These are phyloP conservation scores for Takifugu ocellatus DNA, from an alignment of 2,797 vertebrate genomes.

Conservation along the genomic window DNA sequence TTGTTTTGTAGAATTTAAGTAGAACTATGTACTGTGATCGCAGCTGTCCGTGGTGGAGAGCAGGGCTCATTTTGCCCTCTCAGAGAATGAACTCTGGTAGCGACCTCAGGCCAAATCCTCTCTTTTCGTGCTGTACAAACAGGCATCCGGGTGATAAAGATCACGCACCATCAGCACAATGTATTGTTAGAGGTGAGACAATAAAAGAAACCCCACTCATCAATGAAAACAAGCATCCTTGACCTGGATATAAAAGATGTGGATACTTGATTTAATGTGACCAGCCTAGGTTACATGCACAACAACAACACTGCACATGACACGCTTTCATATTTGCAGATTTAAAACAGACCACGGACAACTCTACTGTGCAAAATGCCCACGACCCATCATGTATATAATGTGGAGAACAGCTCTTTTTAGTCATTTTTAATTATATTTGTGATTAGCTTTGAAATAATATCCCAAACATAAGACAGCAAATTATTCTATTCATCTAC, in stretches of 20 bases:
- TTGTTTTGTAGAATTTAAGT: conserved; percentile 49
- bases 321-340: conserved; percentile 45
- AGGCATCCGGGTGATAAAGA: conserved; percentile 72
- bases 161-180: conserved; percentile 75
- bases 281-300: conserved; percentile 9
- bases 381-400: conserved; percentile 57
- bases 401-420: conserved; percentile 44
- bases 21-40: conserved; percentile 51
- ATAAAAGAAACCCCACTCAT: conserved; percentile 71
- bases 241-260: conserved; percentile 35
- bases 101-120: conserved; percentile 76
- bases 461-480: conserved; percentile 13
- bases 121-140: conserved; percentile 73
- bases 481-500: conserved; percentile 11
- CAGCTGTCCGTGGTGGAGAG: conserved; percentile 49
- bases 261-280: conserved; percentile 46
- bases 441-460: conserved; percentile 25
- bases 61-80: conserved; percentile 59
- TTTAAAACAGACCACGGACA: conserved; percentile 38
- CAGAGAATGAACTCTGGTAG: conserved; percentile 66
- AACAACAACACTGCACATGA: conserved; percentile 27
- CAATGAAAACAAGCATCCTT: conserved; percentile 76
- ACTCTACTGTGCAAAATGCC: conserved; percentile 49
- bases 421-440: conserved; percentile 33
- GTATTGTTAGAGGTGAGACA: conserved; percentile 73